Conservation (phyloP, 2,888 invertebrate genomes). For the Portevinia maculata region DNA sequence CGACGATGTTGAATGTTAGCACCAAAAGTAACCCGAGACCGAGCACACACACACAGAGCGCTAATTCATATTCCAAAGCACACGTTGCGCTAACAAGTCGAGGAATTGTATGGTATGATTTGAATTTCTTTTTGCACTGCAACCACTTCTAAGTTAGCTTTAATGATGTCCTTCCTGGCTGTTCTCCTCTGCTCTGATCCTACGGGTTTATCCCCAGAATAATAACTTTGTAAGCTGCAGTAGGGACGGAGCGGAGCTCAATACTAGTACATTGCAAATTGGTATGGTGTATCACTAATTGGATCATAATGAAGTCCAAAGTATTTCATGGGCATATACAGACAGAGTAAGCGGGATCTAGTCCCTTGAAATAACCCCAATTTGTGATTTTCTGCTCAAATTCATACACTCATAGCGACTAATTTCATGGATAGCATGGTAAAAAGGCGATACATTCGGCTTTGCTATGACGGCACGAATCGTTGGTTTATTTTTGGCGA, state of each 20-base stretch:
- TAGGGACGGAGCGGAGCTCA: not conserved
- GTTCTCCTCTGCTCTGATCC: slow-evolving; percentile 20
- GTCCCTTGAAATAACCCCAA: slow-evolving; percentile 15
- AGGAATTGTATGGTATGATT: not conserved
- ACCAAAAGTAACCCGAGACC: slow-evolving; percentile 13
- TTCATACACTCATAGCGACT: slow-evolving; percentile 50
- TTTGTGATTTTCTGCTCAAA: slow-evolving; percentile 59
- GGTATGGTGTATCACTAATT: slow-evolving; percentile 53
- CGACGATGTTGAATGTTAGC: slow-evolving; percentile 47
- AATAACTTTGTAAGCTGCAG: slow-evolving; percentile 61
- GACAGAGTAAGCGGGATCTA: not conserved
- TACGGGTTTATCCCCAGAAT: slow-evolving; percentile 42
- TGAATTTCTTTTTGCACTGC: not conserved
- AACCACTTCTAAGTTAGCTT: slow-evolving; percentile 34
- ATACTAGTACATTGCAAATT: slow-evolving; percentile 14
- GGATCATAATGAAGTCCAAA: slow-evolving; percentile 67
- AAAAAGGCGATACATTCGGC: slow-evolving; percentile 7
- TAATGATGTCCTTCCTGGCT: slow-evolving; percentile 63
- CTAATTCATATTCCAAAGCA: slow-evolving; percentile 59
- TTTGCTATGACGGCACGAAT: slow-evolving; percentile 5
- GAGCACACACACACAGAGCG: slow-evolving; percentile 16
- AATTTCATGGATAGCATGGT: slow-evolving; percentile 57
- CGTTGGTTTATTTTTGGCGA: not conserved
- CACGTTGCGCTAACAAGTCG: slow-evolving; percentile 45
- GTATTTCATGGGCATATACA: slow-evolving; percentile 12